Conservation (phyloP, 2,797 vertebrate species). For the Phataginus tricuspis region DNA sequence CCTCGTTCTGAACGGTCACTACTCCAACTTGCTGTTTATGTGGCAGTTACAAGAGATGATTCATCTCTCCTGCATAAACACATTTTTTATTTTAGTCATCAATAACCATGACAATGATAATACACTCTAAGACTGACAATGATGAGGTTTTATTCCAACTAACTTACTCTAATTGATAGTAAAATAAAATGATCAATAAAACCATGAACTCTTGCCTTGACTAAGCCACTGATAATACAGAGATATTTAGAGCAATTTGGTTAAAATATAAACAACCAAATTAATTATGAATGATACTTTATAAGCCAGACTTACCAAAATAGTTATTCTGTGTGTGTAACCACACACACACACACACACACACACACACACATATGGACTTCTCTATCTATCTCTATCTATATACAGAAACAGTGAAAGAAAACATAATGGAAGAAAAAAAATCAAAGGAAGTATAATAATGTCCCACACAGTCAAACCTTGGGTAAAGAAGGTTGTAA, state of each 20-base stretch:
- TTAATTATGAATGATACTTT: slow-evolving; percentile 51
- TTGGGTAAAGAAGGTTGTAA: not conserved
- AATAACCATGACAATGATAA: slow-evolving; percentile 66
- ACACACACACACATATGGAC: not conserved
- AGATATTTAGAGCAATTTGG: slow-evolving; percentile 54
- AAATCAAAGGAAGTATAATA: not conserved
- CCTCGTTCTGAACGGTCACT: slow-evolving; percentile 61
- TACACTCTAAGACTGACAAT: slow-evolving; percentile 49
- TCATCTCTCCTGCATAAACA: not conserved
- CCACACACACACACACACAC: not conserved
- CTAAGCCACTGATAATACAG: slow-evolving; percentile 54
- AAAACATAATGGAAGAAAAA: not conserved
- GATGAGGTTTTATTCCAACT: slow-evolving; percentile 46
- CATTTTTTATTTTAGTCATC: slow-evolving; percentile 62
- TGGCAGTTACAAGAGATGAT: slow-evolving; percentile 66
- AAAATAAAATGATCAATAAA: slow-evolving; percentile 70
- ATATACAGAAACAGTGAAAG: not conserved
- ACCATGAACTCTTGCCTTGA: slow-evolving; percentile 59
- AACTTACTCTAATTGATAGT: slow-evolving; percentile 59
- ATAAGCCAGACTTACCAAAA: not conserved
- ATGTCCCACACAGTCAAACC: not conserved
- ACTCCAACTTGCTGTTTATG: not conserved
- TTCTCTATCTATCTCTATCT: not conserved
- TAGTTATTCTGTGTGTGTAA: not conserved
- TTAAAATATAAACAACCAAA: slow-evolving; percentile 56